Evolutionary conservation across 1,140 invertebrate genomes (phyloP), one percentile per base, ranked within the genome.

Genomic region (Anadara kagoshimensis): DNA sequence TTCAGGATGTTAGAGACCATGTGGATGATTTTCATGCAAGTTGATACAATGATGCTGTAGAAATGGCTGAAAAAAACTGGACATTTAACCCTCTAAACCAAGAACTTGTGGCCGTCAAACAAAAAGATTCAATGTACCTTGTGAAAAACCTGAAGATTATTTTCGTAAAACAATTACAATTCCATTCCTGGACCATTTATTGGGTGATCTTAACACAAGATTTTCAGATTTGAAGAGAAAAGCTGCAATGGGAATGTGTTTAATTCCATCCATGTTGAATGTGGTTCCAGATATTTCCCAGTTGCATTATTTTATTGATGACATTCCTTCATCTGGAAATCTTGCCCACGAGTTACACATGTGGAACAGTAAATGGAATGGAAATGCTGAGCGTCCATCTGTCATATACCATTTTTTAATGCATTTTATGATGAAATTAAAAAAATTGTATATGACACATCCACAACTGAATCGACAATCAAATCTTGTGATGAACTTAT

Each of bases 31-130:
- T 57, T 12, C 53, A 57, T 56, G 49, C 1, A 7, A 43, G 43
- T 11, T 57, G 53, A 41, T 67, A 20, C 20, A 18, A n/a, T 44
- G 65, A 57, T 24, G 41, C 22, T n/a, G 14, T 7, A 22, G 12
- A 36, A 11, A 11, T 67, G n/a, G 51, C 36, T 11, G 51, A n/a
- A n/a, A 67, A n/a, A 11, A n/a, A 5, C 18, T 57, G 26, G 41
- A 67, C 22, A n/a, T 44, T 5, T 5, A 14, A 3, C 12, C 18
- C 1, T 20, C 29, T 10, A 57, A 56, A 58, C 65, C 26, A 43
- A 67, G 65, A 45, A 56, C 51, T 11, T 67, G 65, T 58, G 29
- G 53, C 1, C 11, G 41, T 8, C 53, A 67, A n/a, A 43, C 65
- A 43, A 7, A 66, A 44, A 67, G 65, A 54, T 10, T 5, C 36